Evolutionary conservation across 1,140 invertebrate genomes (phyloP).

Genomic region (Lasioglossum baleicum): DNA sequence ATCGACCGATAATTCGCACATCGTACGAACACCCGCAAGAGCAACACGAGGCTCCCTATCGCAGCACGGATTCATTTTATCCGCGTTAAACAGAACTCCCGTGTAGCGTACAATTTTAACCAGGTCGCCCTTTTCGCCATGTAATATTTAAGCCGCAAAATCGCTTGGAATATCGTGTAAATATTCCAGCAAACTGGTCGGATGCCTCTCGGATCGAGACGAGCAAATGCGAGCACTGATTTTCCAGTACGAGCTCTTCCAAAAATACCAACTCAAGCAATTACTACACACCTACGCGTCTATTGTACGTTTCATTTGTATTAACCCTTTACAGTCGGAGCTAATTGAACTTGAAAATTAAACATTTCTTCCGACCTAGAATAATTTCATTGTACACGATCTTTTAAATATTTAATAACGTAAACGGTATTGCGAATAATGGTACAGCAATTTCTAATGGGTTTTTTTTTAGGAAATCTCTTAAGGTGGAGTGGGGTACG

Average conservation of each 20-base stretch:
- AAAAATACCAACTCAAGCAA: not conserved
- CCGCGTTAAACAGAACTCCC: slow-evolving; percentile 13
- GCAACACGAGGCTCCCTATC: slow-evolving; percentile 1
- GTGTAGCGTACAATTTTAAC: slow-evolving; percentile 14
- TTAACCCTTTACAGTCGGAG: too few species aligned
- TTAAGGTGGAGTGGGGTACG: too few species aligned
- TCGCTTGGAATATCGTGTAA: slow-evolving; percentile 31
- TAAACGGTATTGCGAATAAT: too few species aligned
- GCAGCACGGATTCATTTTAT: slow-evolving; percentile 1
- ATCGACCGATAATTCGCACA: slow-evolving; percentile 2
- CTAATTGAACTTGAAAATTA: too few species aligned
- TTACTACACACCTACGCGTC: too few species aligned
- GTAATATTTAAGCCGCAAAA: slow-evolving; percentile 31
- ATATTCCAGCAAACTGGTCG: slow-evolving; percentile 7
- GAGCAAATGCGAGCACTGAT: not conserved
- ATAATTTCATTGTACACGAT: too few species aligned
- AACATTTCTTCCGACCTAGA: too few species aligned
- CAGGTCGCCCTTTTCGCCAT: slow-evolving; percentile 1
- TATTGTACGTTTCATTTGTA: too few species aligned
- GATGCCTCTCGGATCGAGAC: not conserved
- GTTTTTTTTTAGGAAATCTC: too few species aligned
- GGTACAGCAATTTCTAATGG: too few species aligned
- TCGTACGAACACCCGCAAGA: not conserved
- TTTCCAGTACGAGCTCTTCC: not conserved
- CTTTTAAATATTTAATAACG: too few species aligned